These are phyloP conservation scores for Sinocyclocheilus anophthalmus DNA, from an alignment of 2,113 vertebrate species.

Conservation along the genomic window DNA sequence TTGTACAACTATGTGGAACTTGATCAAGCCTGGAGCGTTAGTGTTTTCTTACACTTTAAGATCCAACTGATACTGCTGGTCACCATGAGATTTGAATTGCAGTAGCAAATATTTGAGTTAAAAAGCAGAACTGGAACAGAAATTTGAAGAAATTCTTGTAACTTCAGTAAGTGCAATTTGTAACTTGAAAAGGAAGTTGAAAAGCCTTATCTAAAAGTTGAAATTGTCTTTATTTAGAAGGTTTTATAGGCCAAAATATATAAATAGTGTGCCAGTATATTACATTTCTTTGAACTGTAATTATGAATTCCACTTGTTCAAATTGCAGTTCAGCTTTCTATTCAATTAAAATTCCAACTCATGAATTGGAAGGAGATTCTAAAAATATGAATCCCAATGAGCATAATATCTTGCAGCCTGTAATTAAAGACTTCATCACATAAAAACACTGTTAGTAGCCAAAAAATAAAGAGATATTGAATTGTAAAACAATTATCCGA, in stretches of 20 bases:
- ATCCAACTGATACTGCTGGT: not conserved
- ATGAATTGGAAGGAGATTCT: not conserved
- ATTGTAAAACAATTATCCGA: not conserved
- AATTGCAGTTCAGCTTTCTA: not conserved
- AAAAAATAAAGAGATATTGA: not conserved
- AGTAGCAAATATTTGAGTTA: not conserved
- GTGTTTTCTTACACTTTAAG: not conserved
- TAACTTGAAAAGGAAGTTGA: not conserved
- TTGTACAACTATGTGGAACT: not conserved
- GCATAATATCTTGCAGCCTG: not conserved
- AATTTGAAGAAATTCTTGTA: not conserved
- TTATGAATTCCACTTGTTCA: not conserved
- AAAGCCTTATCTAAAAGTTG: not conserved
- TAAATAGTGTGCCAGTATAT: too few relatives aligned
- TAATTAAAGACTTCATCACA: not conserved
- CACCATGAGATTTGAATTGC: not conserved
- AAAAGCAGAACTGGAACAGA: not conserved
- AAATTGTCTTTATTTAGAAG: not conserved
- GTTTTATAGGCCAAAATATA: not conserved
- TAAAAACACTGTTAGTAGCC: not conserved
- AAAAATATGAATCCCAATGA: not conserved
- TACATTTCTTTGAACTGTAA: not conserved
- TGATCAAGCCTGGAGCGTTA: not conserved
- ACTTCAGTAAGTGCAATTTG: not conserved
- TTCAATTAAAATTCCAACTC: not conserved